Conservation (phyloP, 2,113 vertebrate species). For the Amblyornis subalaris region DNA sequence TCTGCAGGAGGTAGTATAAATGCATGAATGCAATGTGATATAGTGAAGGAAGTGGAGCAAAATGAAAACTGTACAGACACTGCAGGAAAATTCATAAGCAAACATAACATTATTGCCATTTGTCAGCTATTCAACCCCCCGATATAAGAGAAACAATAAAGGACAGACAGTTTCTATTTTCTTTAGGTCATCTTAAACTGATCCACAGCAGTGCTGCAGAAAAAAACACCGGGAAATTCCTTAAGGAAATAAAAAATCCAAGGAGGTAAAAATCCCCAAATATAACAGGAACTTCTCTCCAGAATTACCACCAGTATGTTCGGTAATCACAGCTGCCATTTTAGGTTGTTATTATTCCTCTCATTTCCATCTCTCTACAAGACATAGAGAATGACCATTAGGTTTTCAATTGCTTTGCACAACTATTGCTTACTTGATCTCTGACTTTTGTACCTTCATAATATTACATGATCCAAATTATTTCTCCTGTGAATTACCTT, state of each 20-base stretch:
- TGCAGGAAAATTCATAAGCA: background rate
- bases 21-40: background rate
- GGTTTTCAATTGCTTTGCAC: background rate
- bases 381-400: background rate
- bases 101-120: background rate
- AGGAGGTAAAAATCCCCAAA: fast-evolving
- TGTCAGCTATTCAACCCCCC: background rate
- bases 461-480: background rate
- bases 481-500: background rate
- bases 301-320: fast-evolving
- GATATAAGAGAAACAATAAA: background rate
- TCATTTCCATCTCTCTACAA: background rate
- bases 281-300: background rate
- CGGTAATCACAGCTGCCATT: background rate
- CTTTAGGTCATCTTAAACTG: background rate
- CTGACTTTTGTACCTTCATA: background rate
- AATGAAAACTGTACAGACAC: background rate
- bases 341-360: background rate
- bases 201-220: fast-evolving
- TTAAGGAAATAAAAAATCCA: background rate
- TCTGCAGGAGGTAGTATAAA: background rate
- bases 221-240: background rate
- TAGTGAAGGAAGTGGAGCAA: background rate
- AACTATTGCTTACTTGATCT: background rate
- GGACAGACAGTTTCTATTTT: background rate